A percentile compares a stretch with the other conserved stretches of the same genome.
Evolutionary conservation across 2,797 vertebrate genomes (phyloP).

Genomic region (Cottoperca gobio): DNA sequence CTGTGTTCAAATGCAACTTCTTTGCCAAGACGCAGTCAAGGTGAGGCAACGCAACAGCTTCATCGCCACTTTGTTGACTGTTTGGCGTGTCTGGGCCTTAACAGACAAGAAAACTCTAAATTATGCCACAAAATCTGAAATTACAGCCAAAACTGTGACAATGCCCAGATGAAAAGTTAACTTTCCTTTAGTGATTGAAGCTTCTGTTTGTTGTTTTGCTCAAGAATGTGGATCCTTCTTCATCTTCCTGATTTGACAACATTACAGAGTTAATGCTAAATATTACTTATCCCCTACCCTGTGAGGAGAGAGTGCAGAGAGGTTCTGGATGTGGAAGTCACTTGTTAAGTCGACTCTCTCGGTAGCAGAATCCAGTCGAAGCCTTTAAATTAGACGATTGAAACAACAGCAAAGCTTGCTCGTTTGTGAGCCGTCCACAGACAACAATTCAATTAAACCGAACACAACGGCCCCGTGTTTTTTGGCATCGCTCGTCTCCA

Average conservation of each 20-base stretch:
- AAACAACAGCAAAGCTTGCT: slow-evolving; percentile 38
- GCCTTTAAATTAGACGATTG: slow-evolving; percentile 49
- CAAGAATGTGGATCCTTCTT: not conserved
- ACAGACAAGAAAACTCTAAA: too few relatives aligned
- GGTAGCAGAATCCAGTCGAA: slow-evolving; percentile 33
- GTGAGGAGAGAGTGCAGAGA: not conserved
- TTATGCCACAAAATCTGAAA: too few relatives aligned
- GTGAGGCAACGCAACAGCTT: too few relatives aligned
- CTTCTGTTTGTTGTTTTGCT: not conserved
- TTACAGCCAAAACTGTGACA: too few relatives aligned
- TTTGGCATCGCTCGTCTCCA: slow-evolving; percentile 44
- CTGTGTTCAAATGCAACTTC: too few relatives aligned
- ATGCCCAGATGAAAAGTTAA: too few relatives aligned
- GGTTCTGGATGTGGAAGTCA: slow-evolving; percentile 10
- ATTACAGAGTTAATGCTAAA: not conserved
- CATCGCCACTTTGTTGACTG: too few relatives aligned
- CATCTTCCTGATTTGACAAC: not conserved
- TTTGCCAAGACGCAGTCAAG: too few relatives aligned
- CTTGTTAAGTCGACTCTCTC: slow-evolving; percentile 22
- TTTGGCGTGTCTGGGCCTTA: too few relatives aligned
- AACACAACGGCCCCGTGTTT: slow-evolving; percentile 33
- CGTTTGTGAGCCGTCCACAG: slow-evolving; percentile 54
- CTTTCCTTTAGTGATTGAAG: too few relatives aligned
- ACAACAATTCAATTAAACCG: slow-evolving; percentile 73
- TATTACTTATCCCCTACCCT: not conserved